Conservation (phyloP, 2,797 vertebrate species). For the Pseudochirops corinnae region DNA sequence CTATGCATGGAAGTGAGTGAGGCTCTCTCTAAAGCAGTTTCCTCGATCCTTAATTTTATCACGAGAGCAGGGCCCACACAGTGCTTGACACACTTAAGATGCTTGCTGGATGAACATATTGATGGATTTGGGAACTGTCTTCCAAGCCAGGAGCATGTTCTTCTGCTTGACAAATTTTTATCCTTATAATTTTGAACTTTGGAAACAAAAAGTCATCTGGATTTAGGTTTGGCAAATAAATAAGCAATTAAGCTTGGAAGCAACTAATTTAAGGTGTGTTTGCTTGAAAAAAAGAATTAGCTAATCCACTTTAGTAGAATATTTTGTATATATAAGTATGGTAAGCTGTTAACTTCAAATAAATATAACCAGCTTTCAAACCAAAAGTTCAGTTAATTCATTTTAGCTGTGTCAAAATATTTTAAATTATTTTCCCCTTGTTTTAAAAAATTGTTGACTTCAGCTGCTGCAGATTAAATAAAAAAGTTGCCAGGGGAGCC, state of each 20-base stretch:
- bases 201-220: conserved; percentile 43
- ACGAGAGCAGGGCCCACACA: not conserved
- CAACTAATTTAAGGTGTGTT: not conserved
- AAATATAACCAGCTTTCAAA: not conserved
- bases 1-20: conserved; percentile 39
- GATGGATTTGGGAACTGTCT: not conserved
- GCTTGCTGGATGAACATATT: not conserved
- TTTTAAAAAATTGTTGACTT: not conserved
- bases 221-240: conserved; percentile 33
- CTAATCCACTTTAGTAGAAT: not conserved
- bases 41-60: conserved; percentile 36
- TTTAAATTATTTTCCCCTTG: not conserved
- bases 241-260: conserved; percentile 27
- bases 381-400: not conserved
- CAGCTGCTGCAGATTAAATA: not conserved
- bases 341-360: not conserved
- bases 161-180: conserved; percentile 33
- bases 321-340: not conserved
- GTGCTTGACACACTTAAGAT: not conserved
- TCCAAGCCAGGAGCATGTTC: conserved; percentile 34
- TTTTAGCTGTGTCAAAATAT: not conserved
- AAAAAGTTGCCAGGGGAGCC: not conserved
- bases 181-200: conserved; percentile 38
- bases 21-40: conserved; percentile 2
- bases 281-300: not conserved